A percentile compares a stretch with the other conserved stretches of the same genome.
Evolutionary conservation across 2,888 invertebrate species (phyloP).

Genomic region (Nomada fucata): DNA sequence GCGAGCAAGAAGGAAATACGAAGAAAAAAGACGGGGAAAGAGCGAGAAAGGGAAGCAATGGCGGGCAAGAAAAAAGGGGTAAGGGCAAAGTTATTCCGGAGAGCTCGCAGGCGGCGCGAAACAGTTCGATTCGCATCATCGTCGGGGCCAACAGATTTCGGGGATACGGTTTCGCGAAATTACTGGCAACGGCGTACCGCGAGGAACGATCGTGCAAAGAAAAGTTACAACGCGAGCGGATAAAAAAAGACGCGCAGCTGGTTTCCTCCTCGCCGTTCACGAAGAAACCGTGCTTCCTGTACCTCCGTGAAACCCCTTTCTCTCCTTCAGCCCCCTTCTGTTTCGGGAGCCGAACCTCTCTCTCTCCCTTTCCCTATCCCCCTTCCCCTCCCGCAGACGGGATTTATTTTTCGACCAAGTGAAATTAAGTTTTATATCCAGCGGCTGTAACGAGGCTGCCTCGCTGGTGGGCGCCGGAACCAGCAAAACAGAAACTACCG

Average conservation of each 20-base stretch:
- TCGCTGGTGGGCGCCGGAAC: constrained; percentile 60
- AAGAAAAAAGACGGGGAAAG: background rate
- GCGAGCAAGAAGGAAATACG: background rate
- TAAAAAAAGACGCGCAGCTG: constrained; percentile 58
- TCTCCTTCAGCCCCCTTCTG: background rate
- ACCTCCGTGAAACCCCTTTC: background rate
- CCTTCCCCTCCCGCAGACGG: background rate
- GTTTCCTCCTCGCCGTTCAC: constrained; percentile 38
- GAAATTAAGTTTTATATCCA: constrained; percentile 77
- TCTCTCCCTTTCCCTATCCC: background rate
- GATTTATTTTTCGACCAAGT: constrained; percentile 74
- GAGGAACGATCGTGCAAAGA: constrained; percentile 48
- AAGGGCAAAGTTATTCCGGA: background rate
- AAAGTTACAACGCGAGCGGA: constrained; percentile 45
- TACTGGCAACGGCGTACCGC: constrained; percentile 49
- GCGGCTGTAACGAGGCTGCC: constrained; percentile 68
- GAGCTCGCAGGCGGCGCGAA: constrained; percentile 31
- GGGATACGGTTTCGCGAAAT: constrained; percentile 48
- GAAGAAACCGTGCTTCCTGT: constrained; percentile 59
- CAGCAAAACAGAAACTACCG: constrained; percentile 59
- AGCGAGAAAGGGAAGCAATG: background rate
- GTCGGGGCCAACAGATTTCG: constrained; percentile 36
- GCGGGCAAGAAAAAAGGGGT: background rate
- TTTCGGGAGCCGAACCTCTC: background rate
- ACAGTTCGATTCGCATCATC: constrained; percentile 29